Evolutionary conservation across 2,888 invertebrate species (phyloP).

Genomic region (Petrolisthes cinctipes): DNA sequence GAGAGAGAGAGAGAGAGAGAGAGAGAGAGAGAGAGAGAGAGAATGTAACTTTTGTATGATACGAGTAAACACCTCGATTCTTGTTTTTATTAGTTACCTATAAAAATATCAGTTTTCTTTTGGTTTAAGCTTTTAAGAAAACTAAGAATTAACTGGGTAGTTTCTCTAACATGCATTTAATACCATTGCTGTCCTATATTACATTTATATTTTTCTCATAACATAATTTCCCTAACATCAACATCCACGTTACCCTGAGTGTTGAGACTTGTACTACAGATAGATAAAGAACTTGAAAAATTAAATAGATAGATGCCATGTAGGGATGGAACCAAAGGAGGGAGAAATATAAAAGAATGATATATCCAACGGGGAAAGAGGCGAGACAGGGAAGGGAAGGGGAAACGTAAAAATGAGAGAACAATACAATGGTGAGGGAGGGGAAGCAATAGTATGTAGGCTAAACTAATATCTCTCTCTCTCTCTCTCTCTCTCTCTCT

Average conservation of each 20-base stretch:
- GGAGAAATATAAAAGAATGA: background rate
- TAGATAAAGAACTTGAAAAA: too few relatives aligned
- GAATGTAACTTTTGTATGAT: background rate
- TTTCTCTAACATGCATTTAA: too few relatives aligned
- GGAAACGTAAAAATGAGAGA: background rate
- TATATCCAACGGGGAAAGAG: background rate
- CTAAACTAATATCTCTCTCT: background rate
- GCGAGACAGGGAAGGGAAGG: background rate
- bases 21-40: slow-evolving; percentile 13
- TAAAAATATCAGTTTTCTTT: too few relatives aligned
- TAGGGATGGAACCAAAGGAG: background rate
- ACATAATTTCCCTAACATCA: too few relatives aligned
- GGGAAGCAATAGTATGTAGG: background rate
- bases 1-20: slow-evolving; percentile 11
- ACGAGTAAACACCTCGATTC: background rate
- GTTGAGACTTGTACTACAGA: too few relatives aligned
- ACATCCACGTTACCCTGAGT: too few relatives aligned
- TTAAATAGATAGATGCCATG: too few relatives aligned
- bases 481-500: slow-evolving; percentile 15
- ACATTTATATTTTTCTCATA: too few relatives aligned
- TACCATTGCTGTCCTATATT: too few relatives aligned
- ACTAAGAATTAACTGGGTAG: too few relatives aligned
- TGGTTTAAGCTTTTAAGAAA: too few relatives aligned
- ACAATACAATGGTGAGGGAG: background rate
- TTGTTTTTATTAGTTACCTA: too few relatives aligned